A percentile compares a stretch with the other conserved stretches of the same genome.
These are phyloP conservation scores for Taphrorychus bicolor DNA, from an alignment of 2,888 invertebrate genomes.

Conservation along the genomic window DNA sequence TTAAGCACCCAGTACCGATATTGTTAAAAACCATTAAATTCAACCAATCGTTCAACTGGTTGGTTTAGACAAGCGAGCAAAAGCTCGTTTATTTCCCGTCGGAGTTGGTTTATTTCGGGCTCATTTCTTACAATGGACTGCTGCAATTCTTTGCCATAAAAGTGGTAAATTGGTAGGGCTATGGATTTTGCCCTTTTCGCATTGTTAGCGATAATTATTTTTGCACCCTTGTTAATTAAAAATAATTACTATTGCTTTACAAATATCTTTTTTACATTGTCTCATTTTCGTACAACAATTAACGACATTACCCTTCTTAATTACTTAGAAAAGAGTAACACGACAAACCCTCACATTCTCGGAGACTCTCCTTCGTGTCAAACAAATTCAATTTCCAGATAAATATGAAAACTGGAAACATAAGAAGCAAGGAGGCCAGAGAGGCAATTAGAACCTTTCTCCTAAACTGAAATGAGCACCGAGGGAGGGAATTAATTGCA, in stretches of 20 bases:
- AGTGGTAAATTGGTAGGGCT: not conserved
- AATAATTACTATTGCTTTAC: not conserved
- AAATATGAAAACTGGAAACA: not conserved
- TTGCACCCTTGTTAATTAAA: not conserved
- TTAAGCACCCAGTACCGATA: not conserved
- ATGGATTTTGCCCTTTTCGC: not conserved
- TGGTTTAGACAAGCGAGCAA: conserved; percentile 10
- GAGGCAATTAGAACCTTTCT: not conserved
- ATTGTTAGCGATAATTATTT: too few relatives aligned
- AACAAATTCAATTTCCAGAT: not conserved
- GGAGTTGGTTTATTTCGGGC: not conserved
- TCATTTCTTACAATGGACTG: not conserved
- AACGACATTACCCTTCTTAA: not conserved
- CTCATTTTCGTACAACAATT: not conserved
- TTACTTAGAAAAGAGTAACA: not conserved
- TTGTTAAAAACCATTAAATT: conserved; percentile 5
- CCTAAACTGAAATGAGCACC: not conserved
- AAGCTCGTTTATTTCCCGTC: conserved; percentile 16
- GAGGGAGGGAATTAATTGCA: not conserved
- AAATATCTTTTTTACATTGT: not conserved
- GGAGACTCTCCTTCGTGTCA: not conserved
- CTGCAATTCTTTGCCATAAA: not conserved
- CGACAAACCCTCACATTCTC: not conserved
- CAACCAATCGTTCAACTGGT: conserved; percentile 4
- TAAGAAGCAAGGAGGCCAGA: not conserved